Evolutionary conservation across 1,140 invertebrate species (phyloP).

Genomic region (Drosophila obscura): DNA sequence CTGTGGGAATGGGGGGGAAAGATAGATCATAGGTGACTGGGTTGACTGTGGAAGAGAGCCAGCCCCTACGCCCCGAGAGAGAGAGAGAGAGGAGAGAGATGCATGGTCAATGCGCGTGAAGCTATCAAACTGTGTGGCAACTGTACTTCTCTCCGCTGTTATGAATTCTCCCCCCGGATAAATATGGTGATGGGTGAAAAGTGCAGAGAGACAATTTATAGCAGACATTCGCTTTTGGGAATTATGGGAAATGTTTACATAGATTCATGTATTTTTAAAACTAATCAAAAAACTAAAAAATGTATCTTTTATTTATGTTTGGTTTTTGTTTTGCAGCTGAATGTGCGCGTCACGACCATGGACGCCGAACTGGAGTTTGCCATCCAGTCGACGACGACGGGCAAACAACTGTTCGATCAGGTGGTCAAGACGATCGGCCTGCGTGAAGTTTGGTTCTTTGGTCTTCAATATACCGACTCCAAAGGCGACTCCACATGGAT

Average conservation of each 20-base stretch:
- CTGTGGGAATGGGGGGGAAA: not conserved
- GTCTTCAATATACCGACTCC: constrained; percentile 98
- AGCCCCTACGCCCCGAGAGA: not conserved
- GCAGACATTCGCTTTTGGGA: too few relatives aligned
- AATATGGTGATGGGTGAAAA: too few relatives aligned
- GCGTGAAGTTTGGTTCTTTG: constrained; percentile 99
- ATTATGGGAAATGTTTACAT: not conserved
- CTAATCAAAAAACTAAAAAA: too few relatives aligned
- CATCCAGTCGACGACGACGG: constrained; percentile 99
- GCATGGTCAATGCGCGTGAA: constrained; percentile 1
- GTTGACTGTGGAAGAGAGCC: constrained; percentile 1
- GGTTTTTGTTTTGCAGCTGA: constrained; percentile 88
- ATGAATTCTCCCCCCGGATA: too few relatives aligned
- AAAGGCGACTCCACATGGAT: constrained; percentile 99
- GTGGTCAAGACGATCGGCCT: constrained; percentile 99
- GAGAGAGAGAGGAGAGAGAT: constrained; percentile 1
- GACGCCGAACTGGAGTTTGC: constrained; percentile 99
- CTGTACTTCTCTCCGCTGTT: too few relatives aligned
- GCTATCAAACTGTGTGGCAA: too few relatives aligned
- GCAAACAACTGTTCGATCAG: constrained; percentile 99
- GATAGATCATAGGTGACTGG: too few relatives aligned
- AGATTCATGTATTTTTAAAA: not conserved
- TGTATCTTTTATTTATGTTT: not conserved
- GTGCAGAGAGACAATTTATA: too few relatives aligned
- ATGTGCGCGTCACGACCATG: constrained; percentile 99